Conservation (phyloP, 2,113 vertebrate genomes). For the Monopterus albus region DNA sequence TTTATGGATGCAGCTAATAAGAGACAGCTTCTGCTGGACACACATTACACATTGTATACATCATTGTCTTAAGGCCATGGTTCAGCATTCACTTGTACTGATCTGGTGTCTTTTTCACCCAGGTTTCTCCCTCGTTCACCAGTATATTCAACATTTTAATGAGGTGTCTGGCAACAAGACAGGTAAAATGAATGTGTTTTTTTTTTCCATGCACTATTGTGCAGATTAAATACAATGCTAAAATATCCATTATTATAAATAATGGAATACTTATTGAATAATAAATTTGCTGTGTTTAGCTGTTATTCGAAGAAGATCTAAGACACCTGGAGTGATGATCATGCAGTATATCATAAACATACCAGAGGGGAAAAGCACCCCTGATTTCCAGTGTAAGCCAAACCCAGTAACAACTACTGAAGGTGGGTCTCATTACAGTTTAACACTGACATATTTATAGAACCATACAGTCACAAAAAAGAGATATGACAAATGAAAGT, state of each 20-base stretch:
- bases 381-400: conserved; percentile 86
- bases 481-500: background rate
- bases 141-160: conserved; percentile 78
- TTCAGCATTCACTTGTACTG: no score
- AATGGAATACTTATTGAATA: conserved; percentile 44
- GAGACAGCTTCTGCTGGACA: background rate
- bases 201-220: conserved; percentile 3
- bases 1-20: background rate
- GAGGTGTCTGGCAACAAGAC: conserved; percentile 75
- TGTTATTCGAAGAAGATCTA: conserved; percentile 79
- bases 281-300: conserved; percentile 47
- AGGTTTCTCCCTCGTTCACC: conserved; percentile 76
- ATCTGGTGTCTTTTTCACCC: conserved; percentile 2
- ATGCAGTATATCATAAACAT: conserved; percentile 81
- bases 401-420: conserved; percentile 81
- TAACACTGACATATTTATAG: no score
- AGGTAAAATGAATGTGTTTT: conserved; percentile 53
- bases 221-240: background rate
- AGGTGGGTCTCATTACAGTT: conserved; percentile 73
- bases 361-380: conserved; percentile 84
- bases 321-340: conserved; percentile 83
- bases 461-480: background rate
- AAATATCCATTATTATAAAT: conserved; percentile 34
- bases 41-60: no score
- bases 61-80: no score